Evolutionary conservation across 2,797 vertebrate genomes (phyloP), one percentile per base, ranked within the genome.

Genomic region (Bradypodion ventrale): DNA sequence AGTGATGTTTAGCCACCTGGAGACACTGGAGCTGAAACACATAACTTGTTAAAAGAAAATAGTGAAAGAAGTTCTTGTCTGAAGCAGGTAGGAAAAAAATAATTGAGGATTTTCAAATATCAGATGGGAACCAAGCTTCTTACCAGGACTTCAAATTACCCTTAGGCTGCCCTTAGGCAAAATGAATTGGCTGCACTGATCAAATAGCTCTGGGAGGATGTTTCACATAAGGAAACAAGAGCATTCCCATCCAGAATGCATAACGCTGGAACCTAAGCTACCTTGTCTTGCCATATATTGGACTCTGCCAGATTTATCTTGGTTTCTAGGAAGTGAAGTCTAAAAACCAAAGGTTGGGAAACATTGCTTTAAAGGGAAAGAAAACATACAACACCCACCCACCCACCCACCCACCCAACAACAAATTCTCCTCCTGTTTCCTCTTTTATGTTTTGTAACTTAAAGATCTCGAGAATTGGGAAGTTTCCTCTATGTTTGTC

Each of bases 1-100:
- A 49, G 46, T 44, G 46, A 75, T 82, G 80, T 68, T 85, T 85
- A 65, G 76, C 83, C 83, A 84, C 69, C 83, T 85, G 83, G 35
- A 75, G 77, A 80, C 44, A 44, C 60, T 80, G 77, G 69, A 80
- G n/a, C 77, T 46, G 73, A 85, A 81, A 69, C 37, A 75, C 72
- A 56, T 35, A 74, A 65, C 65, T 74, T 23, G 46, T 59, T 80
- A 44, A 25, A 65, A 56, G 60, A 44, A 80, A 80, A 80, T 40
- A 27, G 70, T 80, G 72, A 80, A 80, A 80, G 83, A 80, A 75
- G 78, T 3, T 62, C 70, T 85, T 74, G 60, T 75, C 7, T 75
- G 46, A 27, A 85, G 60, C 77, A 75, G 70, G 70, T 80, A 66
- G 70, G n/a, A 56, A 85, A 85, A 85, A 85, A 35, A 85, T 66